A percentile compares a stretch with the other conserved stretches of the same genome.
These are phyloP conservation scores for Caenorhabditis sp. DNA, from an alignment of 2,888 invertebrate species.

Conservation along the genomic window DNA sequence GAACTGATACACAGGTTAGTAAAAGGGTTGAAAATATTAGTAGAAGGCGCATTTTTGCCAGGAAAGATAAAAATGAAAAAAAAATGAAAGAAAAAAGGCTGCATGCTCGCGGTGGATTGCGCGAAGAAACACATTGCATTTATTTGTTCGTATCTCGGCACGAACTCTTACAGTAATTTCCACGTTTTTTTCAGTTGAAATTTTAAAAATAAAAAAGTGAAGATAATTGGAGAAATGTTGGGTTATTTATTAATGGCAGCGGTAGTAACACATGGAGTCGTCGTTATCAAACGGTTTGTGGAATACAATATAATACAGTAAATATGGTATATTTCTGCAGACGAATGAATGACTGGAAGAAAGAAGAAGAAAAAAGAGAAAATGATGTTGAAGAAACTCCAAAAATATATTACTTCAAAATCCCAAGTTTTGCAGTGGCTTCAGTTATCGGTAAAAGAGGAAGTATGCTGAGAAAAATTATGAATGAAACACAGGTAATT, in stretches of 20 bases:
- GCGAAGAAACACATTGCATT: no score
- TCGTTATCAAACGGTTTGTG: no score
- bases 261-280: no score
- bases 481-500: constrained; percentile 12
- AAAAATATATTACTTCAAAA: constrained; percentile 16
- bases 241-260: no score
- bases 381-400: not conserved
- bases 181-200: no score
- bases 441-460: constrained; percentile 33
- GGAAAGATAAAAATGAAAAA: not conserved
- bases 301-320: no score
- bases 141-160: no score
- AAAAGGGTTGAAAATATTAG: not conserved
- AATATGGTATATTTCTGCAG: not conserved
- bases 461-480: constrained; percentile 14
- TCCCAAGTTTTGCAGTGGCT: constrained; percentile 25
- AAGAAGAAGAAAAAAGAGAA: not conserved
- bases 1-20: constrained; percentile 3
- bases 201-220: no score
- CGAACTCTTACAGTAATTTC: no score
- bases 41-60: not conserved
- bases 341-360: not conserved
- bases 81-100: not conserved
- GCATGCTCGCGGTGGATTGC: no score
- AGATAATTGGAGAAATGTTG: no score